These are phyloP conservation scores for Myxocyprinus asiaticus DNA, from an alignment of 2,113 vertebrate species.

Conservation along the genomic window DNA sequence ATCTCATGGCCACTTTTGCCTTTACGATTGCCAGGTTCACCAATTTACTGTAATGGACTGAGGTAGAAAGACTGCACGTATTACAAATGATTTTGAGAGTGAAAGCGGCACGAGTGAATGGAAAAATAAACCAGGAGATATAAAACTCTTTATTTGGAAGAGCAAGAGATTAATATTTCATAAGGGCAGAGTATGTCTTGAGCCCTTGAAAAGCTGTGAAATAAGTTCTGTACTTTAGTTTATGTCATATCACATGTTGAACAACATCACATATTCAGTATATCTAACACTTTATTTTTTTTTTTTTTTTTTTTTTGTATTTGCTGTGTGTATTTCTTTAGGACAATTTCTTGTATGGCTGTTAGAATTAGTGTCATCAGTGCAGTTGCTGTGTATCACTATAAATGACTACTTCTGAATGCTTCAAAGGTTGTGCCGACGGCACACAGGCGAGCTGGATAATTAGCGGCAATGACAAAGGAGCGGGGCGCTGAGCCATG, in stretches of 20 bases:
- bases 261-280: neutral
- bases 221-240: neutral
- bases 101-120: constrained; percentile 37
- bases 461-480: constrained; percentile 61
- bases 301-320: too few species aligned
- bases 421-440: constrained; percentile 21
- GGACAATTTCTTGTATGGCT: neutral
- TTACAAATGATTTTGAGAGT: constrained; percentile 39
- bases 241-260: constrained; percentile 1
- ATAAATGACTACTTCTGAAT: neutral
- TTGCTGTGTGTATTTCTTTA: neutral
- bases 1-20: constrained; percentile 22
- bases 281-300: too few species aligned
- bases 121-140: constrained; percentile 34
- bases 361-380: constrained; percentile 24
- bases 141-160: constrained; percentile 33
- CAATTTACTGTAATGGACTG: constrained; percentile 39
- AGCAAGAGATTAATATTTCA: constrained; percentile 37
- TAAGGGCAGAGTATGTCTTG: neutral
- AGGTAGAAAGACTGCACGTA: constrained; percentile 20
- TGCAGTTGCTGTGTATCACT: constrained; percentile 21
- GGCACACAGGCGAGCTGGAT: constrained; percentile 39
- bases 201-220: neutral
- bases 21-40: constrained; percentile 32
- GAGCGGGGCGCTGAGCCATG: constrained; percentile 54